Evolutionary conservation across 2,888 invertebrate genomes (phyloP).

Genomic region (Netelia fuscicornis): DNA sequence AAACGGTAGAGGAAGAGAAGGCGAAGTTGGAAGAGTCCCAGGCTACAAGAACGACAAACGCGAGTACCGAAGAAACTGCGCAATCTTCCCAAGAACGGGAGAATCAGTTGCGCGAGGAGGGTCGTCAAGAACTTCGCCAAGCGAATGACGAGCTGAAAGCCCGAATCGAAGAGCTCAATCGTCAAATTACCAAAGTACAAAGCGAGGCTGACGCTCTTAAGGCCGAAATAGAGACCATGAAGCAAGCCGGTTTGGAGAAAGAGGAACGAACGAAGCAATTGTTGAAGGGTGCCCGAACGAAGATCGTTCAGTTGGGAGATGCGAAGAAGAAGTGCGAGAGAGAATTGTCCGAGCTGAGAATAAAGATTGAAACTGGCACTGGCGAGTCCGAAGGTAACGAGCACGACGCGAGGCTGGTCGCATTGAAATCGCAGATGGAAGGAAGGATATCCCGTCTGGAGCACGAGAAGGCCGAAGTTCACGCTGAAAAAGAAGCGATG

Average conservation of each 20-base stretch:
- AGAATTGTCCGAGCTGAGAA: slow-evolving; percentile 80
- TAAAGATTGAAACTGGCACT: slow-evolving; percentile 77
- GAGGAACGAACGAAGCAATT: slow-evolving; percentile 89
- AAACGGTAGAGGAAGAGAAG: slow-evolving; percentile 88
- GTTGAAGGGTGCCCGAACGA: slow-evolving; percentile 90
- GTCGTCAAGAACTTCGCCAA: slow-evolving; percentile 84
- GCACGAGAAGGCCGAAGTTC: slow-evolving; percentile 90
- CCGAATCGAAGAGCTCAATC: slow-evolving; percentile 82
- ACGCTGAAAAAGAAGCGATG: slow-evolving; percentile 89
- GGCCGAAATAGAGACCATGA: slow-evolving; percentile 88
- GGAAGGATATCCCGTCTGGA: slow-evolving; percentile 89
- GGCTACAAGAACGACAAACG: slow-evolving; percentile 84
- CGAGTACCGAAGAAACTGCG: slow-evolving; percentile 80
- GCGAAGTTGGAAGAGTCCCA: slow-evolving; percentile 86
- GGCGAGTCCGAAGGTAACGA: slow-evolving; percentile 81
- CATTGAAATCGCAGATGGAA: slow-evolving; percentile 90
- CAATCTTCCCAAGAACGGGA: slow-evolving; percentile 81
- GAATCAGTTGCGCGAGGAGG: slow-evolving; percentile 85
- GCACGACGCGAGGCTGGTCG: slow-evolving; percentile 85
- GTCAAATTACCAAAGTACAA: slow-evolving; percentile 85
- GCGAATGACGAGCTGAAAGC: slow-evolving; percentile 76
- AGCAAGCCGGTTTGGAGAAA: slow-evolving; percentile 87
- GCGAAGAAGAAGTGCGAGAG: slow-evolving; percentile 87
- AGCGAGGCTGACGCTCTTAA: slow-evolving; percentile 89
- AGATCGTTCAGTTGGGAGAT: slow-evolving; percentile 91